Evolutionary conservation across 2,113 vertebrate genomes (phyloP), one percentile per base, ranked within the genome.

Genomic region (Pionites leucogaster): DNA sequence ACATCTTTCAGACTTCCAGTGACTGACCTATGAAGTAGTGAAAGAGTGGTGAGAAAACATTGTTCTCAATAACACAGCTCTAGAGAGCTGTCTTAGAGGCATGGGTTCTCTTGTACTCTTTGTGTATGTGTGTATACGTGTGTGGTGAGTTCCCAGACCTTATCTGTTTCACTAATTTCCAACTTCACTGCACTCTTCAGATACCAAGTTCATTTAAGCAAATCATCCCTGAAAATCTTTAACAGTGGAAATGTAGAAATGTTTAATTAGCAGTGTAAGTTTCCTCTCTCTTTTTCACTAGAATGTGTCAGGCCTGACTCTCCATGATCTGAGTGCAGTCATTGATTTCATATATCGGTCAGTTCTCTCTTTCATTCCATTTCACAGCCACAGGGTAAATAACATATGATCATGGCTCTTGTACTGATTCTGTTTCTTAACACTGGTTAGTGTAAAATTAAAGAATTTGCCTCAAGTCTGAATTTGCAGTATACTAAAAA

Each of bases 101-200:
- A 12, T 37, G 4, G 10, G 5, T 41, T 42, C 12, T 39, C 31
- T 31, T 6, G 63, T 47, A 41, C 39, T 50, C 10, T 71, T 25
- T 35, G 2, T 7, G 4, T 47, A 3, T 65, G 3, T 64, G 6
- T 27, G 2, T 46, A 1, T 10, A 5, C 15, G 2, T 50, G 7
- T 14, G 5, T 71, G 37, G 17, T 50, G 11, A 42, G 14, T 64
- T 82, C 11, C 15, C 50, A 35, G 7, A 20, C 7, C 22, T 60
- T 71, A 18, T 22, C 28, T 62, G 4, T 67, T 49, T 68, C 29
- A 74, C 7, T 37, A 6, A 83, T 50, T 77, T 65, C 33, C 91
- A 59, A 42, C 22, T 74, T 13, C 0, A 28, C 49, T 57, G 12
- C 13, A 7, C 3, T 63, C 16, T 64, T 65, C 24, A 62, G 11